Evolutionary conservation across 2,888 invertebrate species (phyloP).

Genomic region (Leptopilina drosophilae): DNA sequence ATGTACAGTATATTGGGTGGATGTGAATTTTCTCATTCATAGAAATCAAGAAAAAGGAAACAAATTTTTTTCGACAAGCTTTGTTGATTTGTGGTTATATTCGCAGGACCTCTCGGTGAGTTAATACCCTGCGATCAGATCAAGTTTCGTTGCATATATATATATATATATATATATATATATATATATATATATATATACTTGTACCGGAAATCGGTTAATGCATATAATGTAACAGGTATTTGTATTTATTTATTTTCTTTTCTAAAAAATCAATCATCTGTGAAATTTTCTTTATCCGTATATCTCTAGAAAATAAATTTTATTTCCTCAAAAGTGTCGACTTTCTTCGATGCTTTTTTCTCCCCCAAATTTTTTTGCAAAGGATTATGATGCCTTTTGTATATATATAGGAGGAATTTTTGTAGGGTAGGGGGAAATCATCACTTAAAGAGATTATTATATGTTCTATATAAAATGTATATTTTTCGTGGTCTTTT

Average conservation of each 20-base stretch:
- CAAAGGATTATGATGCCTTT: constrained; percentile 27
- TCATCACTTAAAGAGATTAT: constrained; percentile 30
- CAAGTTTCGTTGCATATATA: constrained; percentile 17
- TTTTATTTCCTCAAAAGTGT: constrained; percentile 23
- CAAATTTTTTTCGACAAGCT: not conserved
- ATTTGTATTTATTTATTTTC: not conserved
- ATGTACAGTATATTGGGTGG: not conserved
- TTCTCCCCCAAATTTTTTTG: not conserved
- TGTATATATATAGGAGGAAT: not conserved
- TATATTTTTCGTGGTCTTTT: constrained; percentile 46
- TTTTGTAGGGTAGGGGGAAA: not conserved
- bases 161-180: not conserved
- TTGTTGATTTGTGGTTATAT: constrained; percentile 34
- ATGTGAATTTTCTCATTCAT: constrained; percentile 8
- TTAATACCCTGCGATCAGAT: constrained; percentile 27
- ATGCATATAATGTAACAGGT: constrained; percentile 19
- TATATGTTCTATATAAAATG: constrained; percentile 45
- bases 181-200: not conserved
- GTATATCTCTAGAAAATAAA: not conserved
- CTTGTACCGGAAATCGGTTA: constrained; percentile 29
- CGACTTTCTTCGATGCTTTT: constrained; percentile 16
- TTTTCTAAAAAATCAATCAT: constrained; percentile 16
- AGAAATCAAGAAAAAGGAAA: constrained; percentile 1
- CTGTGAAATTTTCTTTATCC: not conserved
- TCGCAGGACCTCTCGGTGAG: constrained; percentile 11